Base-by-base conservation (phyloP, 2,113 vertebrate genomes). In the Apistogramma diplotaenia region DNA sequence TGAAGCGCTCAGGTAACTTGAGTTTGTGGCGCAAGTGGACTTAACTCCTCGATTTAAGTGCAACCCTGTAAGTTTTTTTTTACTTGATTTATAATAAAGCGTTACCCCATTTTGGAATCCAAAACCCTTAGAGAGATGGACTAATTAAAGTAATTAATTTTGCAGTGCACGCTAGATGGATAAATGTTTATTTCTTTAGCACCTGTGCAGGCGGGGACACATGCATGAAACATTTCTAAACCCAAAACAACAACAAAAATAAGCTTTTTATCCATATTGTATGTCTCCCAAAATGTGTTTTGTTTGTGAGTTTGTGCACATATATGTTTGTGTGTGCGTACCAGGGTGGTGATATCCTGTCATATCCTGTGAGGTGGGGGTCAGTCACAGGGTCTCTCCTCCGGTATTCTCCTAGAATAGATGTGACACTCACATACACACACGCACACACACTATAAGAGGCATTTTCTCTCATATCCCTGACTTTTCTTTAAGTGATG, bases 401-500 rank as follows among this genome's bases (percentile, higher is more conserved):
- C 70, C 93, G 90, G 91, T 94, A 95, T 95, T 94, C 92, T 93
- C 94, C 92, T 57, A 93, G 93, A 95, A 94, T 95, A 94, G 92
- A 90, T 85, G 81, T 23, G 43, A 62, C 35, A 46, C 78, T 79
- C 79, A 58, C 87, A 60, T 62, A 74, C 76, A 54, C 73, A 79
- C 79, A 46, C 21, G 19, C 84, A 78, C 43, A 80, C 65, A 82
- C 83, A 82, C 56, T 61, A 19, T 55, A 10, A 88, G 75, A 79
- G 23, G 59, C 77, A 83, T 91, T 78, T 89, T 57, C 67, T 23
- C 53, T 72, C 67, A 79, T 57, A 49, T 79, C 77, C 72, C 79
- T 54, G 60, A 62, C 58, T 84, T 70, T 58, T 79, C 46, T 78
- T 77, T 67, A 35, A 25, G 23, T 55, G 57, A 54, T 65, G 78